A percentile compares a stretch with the other conserved stretches of the same genome.
These are phyloP conservation scores for Melangyna quadrimaculata DNA, from an alignment of 2,888 invertebrate genomes.

Conservation along the genomic window DNA sequence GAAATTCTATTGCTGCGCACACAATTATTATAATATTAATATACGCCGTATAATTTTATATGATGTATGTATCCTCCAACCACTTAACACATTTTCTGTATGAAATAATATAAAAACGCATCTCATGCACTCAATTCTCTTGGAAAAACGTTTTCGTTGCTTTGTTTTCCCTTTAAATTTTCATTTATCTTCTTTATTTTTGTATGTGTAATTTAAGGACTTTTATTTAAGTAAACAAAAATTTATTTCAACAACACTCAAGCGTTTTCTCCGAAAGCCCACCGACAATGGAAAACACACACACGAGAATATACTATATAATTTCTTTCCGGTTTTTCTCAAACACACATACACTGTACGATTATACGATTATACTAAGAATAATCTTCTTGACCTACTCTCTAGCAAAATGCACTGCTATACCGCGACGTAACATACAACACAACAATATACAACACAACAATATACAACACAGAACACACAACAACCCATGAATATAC, in stretches of 20 bases:
- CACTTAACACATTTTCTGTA: slow-evolving; percentile 24
- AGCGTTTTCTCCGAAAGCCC: slow-evolving; percentile 35
- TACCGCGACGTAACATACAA: slow-evolving; percentile 42
- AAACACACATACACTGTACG: neutral
- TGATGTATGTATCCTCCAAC: neutral
- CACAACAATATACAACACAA: slow-evolving; percentile 6
- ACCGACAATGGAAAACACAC: slow-evolving; percentile 13
- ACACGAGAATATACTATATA: neutral
- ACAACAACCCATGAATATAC: slow-evolving; percentile 2
- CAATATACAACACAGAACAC: slow-evolving; percentile 4
- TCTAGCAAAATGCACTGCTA: slow-evolving; percentile 55
- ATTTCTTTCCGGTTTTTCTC: slow-evolving; percentile 29
- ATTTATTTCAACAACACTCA: slow-evolving; percentile 19
- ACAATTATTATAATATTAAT: neutral
- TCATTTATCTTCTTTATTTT: neutral
- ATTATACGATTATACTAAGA: neutral
- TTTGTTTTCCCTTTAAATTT: slow-evolving; percentile 6
- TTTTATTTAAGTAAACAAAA: slow-evolving; percentile 31
- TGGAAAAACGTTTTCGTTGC: slow-evolving; percentile 17
- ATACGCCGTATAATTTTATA: neutral
- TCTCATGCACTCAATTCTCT: slow-evolving; percentile 36
- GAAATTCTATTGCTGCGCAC: slow-evolving; percentile 9
- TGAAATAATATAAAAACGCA: neutral
- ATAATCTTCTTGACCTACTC: slow-evolving; percentile 67
- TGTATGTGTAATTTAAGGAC: slow-evolving; percentile 17